Base-by-base conservation (phyloP, 2,888 invertebrate species). In the Lobophora halterata region DNA sequence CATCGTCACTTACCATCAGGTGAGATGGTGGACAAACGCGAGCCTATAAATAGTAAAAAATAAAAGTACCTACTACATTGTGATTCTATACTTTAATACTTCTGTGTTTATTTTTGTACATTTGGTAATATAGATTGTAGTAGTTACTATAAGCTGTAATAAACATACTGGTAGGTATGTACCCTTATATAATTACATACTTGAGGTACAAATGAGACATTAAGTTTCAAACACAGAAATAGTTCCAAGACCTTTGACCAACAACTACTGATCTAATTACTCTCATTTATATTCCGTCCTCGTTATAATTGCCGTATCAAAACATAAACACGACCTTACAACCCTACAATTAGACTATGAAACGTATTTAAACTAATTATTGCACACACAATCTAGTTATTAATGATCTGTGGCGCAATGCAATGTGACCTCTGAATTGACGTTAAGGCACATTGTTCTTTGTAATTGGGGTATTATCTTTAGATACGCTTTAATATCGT, bases 241-340 rank as follows among this genome's bases (percentile, higher is more conserved):
- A n/a, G n/a, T n/a, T n/a, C n/a, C n/a, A n/a, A n/a, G 16, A 42
- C 42, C 42, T 36, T 31, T 36, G 36, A 43, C 36, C 41, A 23
- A 4, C 28, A 28, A 30, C 26, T 3, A 20, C 18, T 26, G 27
- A 36, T 42, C 30, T 49, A 45, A 47, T 47, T 28, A 47, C 18
- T 19, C 29, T 40, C 29, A 33, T 51, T 43, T 39, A 38, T 51
- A 54, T 54, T 47, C 47, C 6, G 34, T 21, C 23, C 46, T 48
- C 14, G 44, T 42, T 35, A 25, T 52, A 44, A 55, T 44, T 29
- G 39, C 19, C 32, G 35, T 46, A 51, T 49, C 47, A 42, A 47
- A 52, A 46, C 46, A 42, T 46, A 39, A 49, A 44, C 33, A 37
- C 28, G 42, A 26, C 28, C 49, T 44, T 46, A 17, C 51, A 48